Conservation (phyloP, 37 sponge, comb jelly and placozoan species). For the Crambe crambe region DNA sequence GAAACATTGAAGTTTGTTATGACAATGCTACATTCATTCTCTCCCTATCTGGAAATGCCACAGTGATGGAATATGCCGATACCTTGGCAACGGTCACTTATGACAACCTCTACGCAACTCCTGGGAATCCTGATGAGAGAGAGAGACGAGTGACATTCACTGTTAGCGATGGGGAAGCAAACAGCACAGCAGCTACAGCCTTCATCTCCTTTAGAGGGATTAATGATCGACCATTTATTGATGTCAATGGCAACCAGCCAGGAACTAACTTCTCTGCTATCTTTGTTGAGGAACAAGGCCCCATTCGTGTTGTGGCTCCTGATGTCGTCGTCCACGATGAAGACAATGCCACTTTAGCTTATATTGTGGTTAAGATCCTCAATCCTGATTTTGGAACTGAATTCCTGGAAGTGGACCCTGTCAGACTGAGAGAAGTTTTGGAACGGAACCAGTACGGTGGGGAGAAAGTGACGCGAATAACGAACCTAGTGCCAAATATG, state of each 20-base stretch:
- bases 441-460: constrained; percentile 18
- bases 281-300: constrained; percentile 78
- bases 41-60: constrained; percentile 60
- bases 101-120: constrained; percentile 68
- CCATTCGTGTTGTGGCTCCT: constrained; percentile 58
- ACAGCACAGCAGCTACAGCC: constrained; percentile 51
- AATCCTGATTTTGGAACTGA: constrained; percentile 55
- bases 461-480: constrained; percentile 51
- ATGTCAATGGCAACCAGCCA: constrained; percentile 60
- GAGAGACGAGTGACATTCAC: constrained; percentile 63
- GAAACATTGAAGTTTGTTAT: constrained; percentile 49
- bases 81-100: constrained; percentile 78
- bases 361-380: constrained; percentile 62
- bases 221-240: constrained; percentile 76
- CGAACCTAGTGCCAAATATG: constrained; percentile 55
- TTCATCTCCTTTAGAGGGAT: constrained; percentile 68
- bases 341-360: constrained; percentile 78
- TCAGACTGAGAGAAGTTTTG: constrained; percentile 27
- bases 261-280: constrained; percentile 29
- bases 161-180: constrained; percentile 67
- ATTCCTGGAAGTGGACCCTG: constrained; percentile 49
- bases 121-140: constrained; percentile 74
- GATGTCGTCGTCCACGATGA: constrained; percentile 54
- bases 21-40: constrained; percentile 65
- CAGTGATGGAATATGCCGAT: constrained; percentile 47